Evolutionary conservation across 2,888 invertebrate species (phyloP), one percentile per base, ranked within the genome.

Genomic region (Catocala fraxini): DNA sequence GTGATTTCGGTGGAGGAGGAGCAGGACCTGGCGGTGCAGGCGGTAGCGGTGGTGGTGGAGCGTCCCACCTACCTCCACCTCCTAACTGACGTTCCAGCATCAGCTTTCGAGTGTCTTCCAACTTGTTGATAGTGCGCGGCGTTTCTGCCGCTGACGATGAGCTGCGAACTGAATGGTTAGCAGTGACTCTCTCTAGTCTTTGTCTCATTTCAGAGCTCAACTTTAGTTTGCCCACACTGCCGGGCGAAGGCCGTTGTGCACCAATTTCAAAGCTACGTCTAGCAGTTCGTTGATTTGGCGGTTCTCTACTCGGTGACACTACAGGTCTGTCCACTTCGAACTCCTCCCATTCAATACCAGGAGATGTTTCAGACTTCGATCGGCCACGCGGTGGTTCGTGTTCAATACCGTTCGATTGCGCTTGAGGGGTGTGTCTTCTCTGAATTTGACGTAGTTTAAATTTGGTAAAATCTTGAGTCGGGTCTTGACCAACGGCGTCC

Each of bases 201-300:
- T 98, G 97, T 11, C 98, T 95, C 98, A 98, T 98, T 91, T 98
- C 98, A 0, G 97, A 97, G 82, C 98, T 98, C 7, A 98, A 95
- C 80, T 98, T 97, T 0, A 98, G 89, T 86, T 98, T 98, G 0
- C 98, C 98, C 5, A 98, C 97, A 83, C 98, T 98, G 2, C 98
- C 98, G 0, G 98, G 98, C 0, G 97, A 96, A 0, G 97, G 97
- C 46, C 97, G 94, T 62, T 97, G 96, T 0, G 97, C 97, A 0
- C 97, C 97, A 25, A 98, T 96, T 85, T 98, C 97, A 77, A 97
- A 97, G 68, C 97, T 97, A 63, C 96, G 92, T 60, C 95, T 91
- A 0, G 93, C 91, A 0, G 91, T 92, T 59, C 93, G 79, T 59
- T 91, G 91, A 43, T 83, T 89, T 0, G 94, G 92, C 0, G 93